Evolutionary conservation across 1,140 invertebrate species (phyloP), one percentile per base, ranked within the genome.

Genomic region (Aphidius ervi): DNA sequence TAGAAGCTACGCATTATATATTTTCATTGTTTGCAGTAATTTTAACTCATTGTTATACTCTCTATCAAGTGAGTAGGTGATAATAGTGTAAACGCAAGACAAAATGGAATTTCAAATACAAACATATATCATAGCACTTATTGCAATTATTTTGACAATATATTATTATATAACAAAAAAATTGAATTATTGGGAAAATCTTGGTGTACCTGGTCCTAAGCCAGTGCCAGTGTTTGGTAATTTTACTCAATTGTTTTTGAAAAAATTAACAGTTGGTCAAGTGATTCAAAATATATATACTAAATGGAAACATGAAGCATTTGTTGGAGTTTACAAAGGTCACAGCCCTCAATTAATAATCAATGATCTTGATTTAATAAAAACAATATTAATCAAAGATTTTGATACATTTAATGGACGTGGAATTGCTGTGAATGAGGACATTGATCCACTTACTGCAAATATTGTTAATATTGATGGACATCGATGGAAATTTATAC

Each of bases 341-440:
- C 66, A 42, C 4, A 75, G 79, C 3, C 84, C 84, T 0, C 68
- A 75, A 7, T 60, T 85, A 6, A 65, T 85, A 2, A 52, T 84
- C 3, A 74, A 81, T 8, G 83, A 88, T 67, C 72, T 85, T 20
- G 82, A 85, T 6, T 65, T 89, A 0, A 77, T 87, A 0, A 86
- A 85, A 65, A 69, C 78, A 16, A 78, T 89, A 3, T 59, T 88
- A 23, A 77, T 84, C 4, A 85, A 83, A 65, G 83, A 87, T 64
- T 86, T 85, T 49, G 67, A 76, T 43, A 65, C 75, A 37, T 86
- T 86, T 45, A 63, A 72, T 41, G 80, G 84, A 62, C 80, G 81
- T 6, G 78, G 76, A 4, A 48, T 79, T 2, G 73, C 75, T 47
- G 72, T 78, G 23, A 80, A 82, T 57, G 76, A 79, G 16, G 64